Conservation (phyloP, 1,140 invertebrate species). For the Acromyrmex echinatior region DNA sequence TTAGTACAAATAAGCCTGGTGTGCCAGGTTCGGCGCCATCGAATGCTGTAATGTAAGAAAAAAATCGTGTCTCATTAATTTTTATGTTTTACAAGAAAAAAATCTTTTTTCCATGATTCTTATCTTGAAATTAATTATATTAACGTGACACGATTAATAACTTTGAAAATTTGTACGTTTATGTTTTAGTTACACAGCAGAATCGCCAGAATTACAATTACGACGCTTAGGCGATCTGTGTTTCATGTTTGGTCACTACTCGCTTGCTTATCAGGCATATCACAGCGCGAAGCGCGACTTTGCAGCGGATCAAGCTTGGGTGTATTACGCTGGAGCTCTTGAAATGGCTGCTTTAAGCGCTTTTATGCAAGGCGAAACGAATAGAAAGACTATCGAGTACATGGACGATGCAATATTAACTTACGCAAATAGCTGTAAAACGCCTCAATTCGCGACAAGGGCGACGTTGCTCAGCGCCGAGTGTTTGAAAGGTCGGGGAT, state of each 20-base stretch:
- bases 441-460: constrained; percentile 96
- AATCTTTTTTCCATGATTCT: not conserved
- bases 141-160: not conserved
- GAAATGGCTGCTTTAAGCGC: constrained; percentile 98
- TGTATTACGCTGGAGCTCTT: constrained; percentile 97
- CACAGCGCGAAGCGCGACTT: constrained; percentile 98
- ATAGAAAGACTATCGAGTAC: constrained; percentile 94
- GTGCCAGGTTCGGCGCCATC: constrained; percentile 88
- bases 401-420: constrained; percentile 97
- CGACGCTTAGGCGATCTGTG: constrained; percentile 97
- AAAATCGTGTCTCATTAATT: constrained; percentile 1
- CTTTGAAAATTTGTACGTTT: constrained; percentile 21
- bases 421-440: constrained; percentile 95
- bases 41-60: constrained; percentile 92
- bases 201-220: constrained; percentile 97
- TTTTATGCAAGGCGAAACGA: constrained; percentile 94
- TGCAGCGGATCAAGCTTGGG: constrained; percentile 97
- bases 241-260: constrained; percentile 98
- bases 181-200: constrained; percentile 91
- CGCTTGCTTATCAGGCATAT: constrained; percentile 96
- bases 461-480: constrained; percentile 96
- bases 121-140: not conserved
- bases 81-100: not conserved
- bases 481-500: constrained; percentile 91
- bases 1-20: constrained; percentile 95